phyloP scores from a whole-genome alignment of 2,888 invertebrate genomes.

The Phania funesta region DNA sequence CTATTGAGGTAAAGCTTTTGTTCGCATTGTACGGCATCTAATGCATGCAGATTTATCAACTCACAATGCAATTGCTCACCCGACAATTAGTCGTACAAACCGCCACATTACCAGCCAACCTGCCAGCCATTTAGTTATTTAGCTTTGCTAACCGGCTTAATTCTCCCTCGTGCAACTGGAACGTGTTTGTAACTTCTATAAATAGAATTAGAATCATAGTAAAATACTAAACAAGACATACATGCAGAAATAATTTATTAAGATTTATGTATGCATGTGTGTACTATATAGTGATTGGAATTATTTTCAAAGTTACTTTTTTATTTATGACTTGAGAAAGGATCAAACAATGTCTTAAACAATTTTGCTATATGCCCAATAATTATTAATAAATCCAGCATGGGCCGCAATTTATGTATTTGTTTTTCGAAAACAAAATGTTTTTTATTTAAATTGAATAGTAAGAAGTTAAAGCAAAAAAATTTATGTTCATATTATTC shows the following conservation, averaged over 20 bases:
- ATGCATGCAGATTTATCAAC: slow-evolving; percentile 21
- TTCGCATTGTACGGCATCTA: slow-evolving; percentile 31
- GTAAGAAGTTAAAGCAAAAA: too few relatives aligned
- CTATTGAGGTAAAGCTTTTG: slow-evolving; percentile 49
- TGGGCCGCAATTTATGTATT: too few relatives aligned
- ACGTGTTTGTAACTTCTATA: slow-evolving; percentile 64
- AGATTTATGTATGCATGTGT: too few relatives aligned
- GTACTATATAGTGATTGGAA: too few relatives aligned
- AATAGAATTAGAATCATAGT: slow-evolving; percentile 67
- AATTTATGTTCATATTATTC: too few relatives aligned
- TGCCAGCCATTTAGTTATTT: slow-evolving; percentile 37
- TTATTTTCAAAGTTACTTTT: too few relatives aligned
- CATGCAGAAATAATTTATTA: neutral
- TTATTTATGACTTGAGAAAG: too few relatives aligned
- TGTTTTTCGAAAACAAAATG: too few relatives aligned
- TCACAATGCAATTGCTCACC: neutral
- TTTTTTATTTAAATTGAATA: too few relatives aligned
- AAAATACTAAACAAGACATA: slow-evolving; percentile 19
- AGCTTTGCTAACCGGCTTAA: slow-evolving; percentile 50
- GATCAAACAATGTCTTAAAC: too few relatives aligned
- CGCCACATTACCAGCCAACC: neutral
- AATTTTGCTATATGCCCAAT: too few relatives aligned
- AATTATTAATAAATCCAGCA: too few relatives aligned
- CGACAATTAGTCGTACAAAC: slow-evolving; percentile 4
- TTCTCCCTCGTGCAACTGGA: slow-evolving; percentile 59